Evolutionary conservation across 2,113 vertebrate genomes (phyloP).

Genomic region (Merops nubicus): DNA sequence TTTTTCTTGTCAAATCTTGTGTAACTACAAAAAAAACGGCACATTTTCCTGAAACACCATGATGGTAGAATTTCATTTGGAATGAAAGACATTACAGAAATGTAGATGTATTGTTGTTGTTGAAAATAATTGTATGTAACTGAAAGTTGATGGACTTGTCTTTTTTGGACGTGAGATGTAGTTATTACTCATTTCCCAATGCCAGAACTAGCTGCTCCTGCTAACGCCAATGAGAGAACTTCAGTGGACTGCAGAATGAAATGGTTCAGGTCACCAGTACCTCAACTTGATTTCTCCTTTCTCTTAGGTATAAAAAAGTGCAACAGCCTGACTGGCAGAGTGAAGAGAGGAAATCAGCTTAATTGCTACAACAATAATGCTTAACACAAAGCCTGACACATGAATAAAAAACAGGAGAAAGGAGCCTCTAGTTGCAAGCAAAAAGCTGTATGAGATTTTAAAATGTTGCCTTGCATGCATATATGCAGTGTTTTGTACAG

Average conservation of each 20-base stretch:
- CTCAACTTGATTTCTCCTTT: background rate
- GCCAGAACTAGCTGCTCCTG: background rate
- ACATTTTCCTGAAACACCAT: constrained; percentile 2
- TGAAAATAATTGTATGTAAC: constrained; percentile 52
- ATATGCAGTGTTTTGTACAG: constrained; percentile 58
- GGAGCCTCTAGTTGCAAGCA: background rate
- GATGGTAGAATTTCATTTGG: constrained; percentile 29
- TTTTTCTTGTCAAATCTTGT: constrained; percentile 66
- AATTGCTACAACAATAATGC: constrained; percentile 31
- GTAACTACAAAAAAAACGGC: background rate
- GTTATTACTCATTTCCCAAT: background rate
- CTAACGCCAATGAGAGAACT: background rate
- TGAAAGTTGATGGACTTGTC: constrained; percentile 4
- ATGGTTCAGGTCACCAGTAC: background rate
- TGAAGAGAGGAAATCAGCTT: constrained; percentile 41
- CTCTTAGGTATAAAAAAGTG: background rate
- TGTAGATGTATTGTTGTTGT: constrained; percentile 49
- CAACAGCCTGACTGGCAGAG: background rate
- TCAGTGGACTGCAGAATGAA: background rate
- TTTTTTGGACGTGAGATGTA: background rate
- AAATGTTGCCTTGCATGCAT: constrained; percentile 27
- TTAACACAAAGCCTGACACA: constrained; percentile 49
- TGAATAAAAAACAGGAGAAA: constrained; percentile 30
- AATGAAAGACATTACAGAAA: constrained; percentile 48
- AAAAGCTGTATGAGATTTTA: constrained; percentile 1